phyloP scores from a whole-genome alignment of 2,888 invertebrate genomes.

The Drosophila rellima region DNA sequence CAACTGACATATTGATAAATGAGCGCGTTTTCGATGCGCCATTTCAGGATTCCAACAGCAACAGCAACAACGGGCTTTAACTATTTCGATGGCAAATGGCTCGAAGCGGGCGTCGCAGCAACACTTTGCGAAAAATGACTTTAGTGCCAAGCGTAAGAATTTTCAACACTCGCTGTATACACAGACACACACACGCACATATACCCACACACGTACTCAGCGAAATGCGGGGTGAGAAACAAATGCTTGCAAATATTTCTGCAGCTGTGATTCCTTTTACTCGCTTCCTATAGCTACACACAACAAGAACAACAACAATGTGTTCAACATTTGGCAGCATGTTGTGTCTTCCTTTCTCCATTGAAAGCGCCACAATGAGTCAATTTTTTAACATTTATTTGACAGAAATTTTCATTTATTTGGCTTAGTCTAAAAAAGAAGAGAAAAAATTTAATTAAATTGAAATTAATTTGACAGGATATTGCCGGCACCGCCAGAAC shows the following conservation, averaged over 20 bases:
- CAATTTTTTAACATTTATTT: slow-evolving; percentile 83
- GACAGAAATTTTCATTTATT: slow-evolving; percentile 79
- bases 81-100: slow-evolving; percentile 75
- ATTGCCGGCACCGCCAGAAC: slow-evolving; percentile 70
- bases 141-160: slow-evolving; percentile 74
- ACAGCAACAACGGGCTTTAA: slow-evolving; percentile 43
- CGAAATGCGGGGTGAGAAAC: slow-evolving; percentile 57
- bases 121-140: slow-evolving; percentile 71
- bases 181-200: slow-evolving; percentile 17
- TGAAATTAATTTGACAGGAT: slow-evolving; percentile 82
- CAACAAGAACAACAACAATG: neutral
- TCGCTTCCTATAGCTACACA: slow-evolving; percentile 28
- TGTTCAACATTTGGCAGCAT: slow-evolving; percentile 13
- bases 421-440: slow-evolving; percentile 49
- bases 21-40: slow-evolving; percentile 72
- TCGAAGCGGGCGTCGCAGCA: slow-evolving; percentile 33
- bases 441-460: slow-evolving; percentile 73
- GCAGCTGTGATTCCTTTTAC: slow-evolving; percentile 73
- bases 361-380: slow-evolving; percentile 73
- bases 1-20: slow-evolving; percentile 84
- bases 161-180: slow-evolving; percentile 48
- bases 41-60: slow-evolving; percentile 34
- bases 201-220: slow-evolving; percentile 4
- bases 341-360: slow-evolving; percentile 29
- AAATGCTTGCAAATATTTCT: slow-evolving; percentile 79